Base-by-base conservation (phyloP, 2,888 invertebrate species). In the Napeogenes sylphis region DNA sequence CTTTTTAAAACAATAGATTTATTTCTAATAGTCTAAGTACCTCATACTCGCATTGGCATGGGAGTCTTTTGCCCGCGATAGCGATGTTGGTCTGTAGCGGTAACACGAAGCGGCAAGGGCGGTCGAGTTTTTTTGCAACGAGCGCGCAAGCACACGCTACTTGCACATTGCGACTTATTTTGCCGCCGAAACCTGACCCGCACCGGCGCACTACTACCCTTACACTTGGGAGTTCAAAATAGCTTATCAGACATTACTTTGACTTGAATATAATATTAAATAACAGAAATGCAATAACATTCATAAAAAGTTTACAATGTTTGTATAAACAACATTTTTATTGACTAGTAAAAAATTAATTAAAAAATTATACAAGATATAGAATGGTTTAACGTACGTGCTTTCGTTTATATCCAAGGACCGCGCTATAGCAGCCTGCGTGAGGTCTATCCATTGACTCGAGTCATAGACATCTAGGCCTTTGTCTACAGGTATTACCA, bases 401-500 rank as follows among this genome's bases (percentile, higher is more conserved):
- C 93, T 92, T 68, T 91, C 88, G 2, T 85, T 89, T 6, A 94
- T 83, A 0, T 81, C 82, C 21, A 95, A 83, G 42, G 91, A 83
- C n/a, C 85, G 76, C 0, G 94, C 90, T 5, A 95, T 83, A 0
- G 90, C 85, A 5, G 85, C 81, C 75, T 95, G 94, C 0, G 87
- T 81, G 10, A 92, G 77, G 63, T 94, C 93, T 75, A 94, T 91
- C 91, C 92, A 94, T 71, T 95, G 95, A 0, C 93, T 86, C 0
- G 94, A 79, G 33, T 92, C 89, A 71, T 92, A 92, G 0, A 96
- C 92, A 60, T 95, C 93, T 67, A 95, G 76, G 0, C 92, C 93
- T 51, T 93, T 92, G 72, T 96, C 96, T 2, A 91, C 85, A 0
- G 96, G 96, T 4, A 93, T 75, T 42, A 92, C 93, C 0, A 94